phyloP scores from a whole-genome alignment of 1,140 invertebrate genomes.

The Drosophila pruinosa region DNA sequence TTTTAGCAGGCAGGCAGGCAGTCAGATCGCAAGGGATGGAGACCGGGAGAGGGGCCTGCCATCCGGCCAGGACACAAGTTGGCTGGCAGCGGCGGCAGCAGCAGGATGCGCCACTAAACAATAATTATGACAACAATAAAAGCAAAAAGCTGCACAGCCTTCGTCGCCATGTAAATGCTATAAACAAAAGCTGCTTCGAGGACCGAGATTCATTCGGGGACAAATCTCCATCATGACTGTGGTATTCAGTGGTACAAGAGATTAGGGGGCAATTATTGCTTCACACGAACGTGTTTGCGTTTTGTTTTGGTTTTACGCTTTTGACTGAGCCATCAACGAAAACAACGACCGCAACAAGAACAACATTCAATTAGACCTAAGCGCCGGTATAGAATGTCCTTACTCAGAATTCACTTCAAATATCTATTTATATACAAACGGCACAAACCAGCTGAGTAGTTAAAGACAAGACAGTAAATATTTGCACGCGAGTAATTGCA shows the following conservation, averaged over 20 bases:
- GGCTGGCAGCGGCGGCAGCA: slow-evolving; percentile 11
- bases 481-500: too few relatives aligned
- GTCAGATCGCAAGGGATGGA: neutral
- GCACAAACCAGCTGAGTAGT: neutral
- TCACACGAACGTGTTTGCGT: slow-evolving; percentile 53
- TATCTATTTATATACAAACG: neutral
- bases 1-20: slow-evolving; percentile 37
- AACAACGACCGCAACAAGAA: slow-evolving; percentile 2
- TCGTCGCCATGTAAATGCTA: slow-evolving; percentile 1
- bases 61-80: slow-evolving; percentile 63
- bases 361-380: slow-evolving; percentile 47
- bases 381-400: slow-evolving; percentile 76
- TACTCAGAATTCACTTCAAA: slow-evolving; percentile 48
- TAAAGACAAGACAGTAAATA: neutral
- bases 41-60: slow-evolving; percentile 2
- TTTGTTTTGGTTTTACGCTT: slow-evolving; percentile 54
- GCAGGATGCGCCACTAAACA: slow-evolving; percentile 78
- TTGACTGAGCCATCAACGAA: slow-evolving; percentile 38
- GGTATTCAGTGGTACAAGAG: slow-evolving; percentile 19
- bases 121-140: slow-evolving; percentile 80
- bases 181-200: slow-evolving; percentile 29
- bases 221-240: neutral
- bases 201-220: neutral
- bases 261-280: slow-evolving; percentile 79
- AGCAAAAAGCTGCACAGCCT: slow-evolving; percentile 33